phyloP scores from a whole-genome alignment of 2,113 vertebrate genomes.

The Erinaceus europaeus region DNA sequence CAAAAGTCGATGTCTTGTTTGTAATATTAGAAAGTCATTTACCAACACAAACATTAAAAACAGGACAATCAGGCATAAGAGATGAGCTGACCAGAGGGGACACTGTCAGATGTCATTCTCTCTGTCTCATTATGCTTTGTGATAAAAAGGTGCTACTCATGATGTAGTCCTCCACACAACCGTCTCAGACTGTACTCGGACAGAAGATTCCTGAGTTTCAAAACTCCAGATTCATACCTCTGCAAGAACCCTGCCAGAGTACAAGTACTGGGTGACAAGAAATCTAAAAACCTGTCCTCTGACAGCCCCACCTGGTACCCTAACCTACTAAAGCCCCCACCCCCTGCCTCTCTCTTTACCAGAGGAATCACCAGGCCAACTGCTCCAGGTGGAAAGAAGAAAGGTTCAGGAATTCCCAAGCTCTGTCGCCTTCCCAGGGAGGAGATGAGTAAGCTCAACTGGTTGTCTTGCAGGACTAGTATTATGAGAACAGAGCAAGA shows the following conservation, averaged over 20 bases:
- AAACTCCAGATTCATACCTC: background rate
- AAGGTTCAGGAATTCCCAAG: background rate
- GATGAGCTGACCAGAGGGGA: background rate
- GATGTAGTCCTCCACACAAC: background rate
- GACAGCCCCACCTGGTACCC: background rate
- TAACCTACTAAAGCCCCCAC: background rate
- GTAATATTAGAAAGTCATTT: conserved; percentile 15
- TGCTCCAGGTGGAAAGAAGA: background rate
- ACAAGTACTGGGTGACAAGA: background rate
- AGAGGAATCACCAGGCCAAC: background rate
- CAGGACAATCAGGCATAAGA: conserved; percentile 21
- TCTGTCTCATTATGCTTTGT: background rate
- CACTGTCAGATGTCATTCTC: background rate
- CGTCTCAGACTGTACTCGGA: conserved; percentile 1
- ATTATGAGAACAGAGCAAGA: background rate
- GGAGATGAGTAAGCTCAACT: background rate
- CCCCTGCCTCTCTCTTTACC: background rate
- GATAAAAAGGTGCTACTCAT: background rate
- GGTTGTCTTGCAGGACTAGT: background rate
- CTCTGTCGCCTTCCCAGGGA: background rate
- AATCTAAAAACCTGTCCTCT: background rate
- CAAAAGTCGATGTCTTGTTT: background rate
- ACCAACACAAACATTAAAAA: conserved; percentile 30
- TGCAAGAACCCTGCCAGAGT: background rate
- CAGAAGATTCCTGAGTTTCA: background rate